Conservation (phyloP, 2,888 invertebrate genomes). For the Congeria kusceri region DNA sequence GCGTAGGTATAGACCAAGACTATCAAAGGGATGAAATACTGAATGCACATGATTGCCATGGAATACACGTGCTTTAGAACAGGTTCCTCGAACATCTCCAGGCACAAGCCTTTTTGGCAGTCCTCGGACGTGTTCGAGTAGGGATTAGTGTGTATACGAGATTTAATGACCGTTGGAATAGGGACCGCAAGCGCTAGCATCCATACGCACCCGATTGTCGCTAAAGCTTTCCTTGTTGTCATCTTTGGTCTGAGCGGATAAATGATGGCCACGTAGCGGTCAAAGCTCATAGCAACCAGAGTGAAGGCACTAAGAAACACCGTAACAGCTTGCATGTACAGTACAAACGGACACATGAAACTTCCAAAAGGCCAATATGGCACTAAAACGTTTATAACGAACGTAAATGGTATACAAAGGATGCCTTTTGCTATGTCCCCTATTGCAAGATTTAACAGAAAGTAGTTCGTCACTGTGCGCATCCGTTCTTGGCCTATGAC, state of each 20-base stretch:
- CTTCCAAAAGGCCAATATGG: constrained; percentile 95
- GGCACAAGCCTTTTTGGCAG: constrained; percentile 66
- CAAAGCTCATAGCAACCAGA: constrained; percentile 95
- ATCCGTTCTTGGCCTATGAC: constrained; percentile 93
- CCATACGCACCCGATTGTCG: constrained; percentile 91
- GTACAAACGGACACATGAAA: constrained; percentile 93
- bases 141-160: constrained; percentile 85
- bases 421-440: constrained; percentile 86
- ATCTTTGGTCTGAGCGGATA: constrained; percentile 93
- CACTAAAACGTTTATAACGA: constrained; percentile 92
- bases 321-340: constrained; percentile 89
- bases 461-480: constrained; percentile 95
- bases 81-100: constrained; percentile 66
- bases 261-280: constrained; percentile 96
- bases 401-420: constrained; percentile 86
- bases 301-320: constrained; percentile 94
- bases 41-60: constrained; percentile 91
- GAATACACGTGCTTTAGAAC: constrained; percentile 88
- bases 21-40: constrained; percentile 93
- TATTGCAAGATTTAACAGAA: constrained; percentile 85
- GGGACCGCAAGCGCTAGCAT: constrained; percentile 92
- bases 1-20: constrained; percentile 94
- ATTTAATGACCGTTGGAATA: constrained; percentile 91
- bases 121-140: constrained; percentile 53
- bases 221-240: constrained; percentile 90